Evolutionary conservation across 2,888 invertebrate genomes (phyloP).

Genomic region (Cremastinae sp.): DNA sequence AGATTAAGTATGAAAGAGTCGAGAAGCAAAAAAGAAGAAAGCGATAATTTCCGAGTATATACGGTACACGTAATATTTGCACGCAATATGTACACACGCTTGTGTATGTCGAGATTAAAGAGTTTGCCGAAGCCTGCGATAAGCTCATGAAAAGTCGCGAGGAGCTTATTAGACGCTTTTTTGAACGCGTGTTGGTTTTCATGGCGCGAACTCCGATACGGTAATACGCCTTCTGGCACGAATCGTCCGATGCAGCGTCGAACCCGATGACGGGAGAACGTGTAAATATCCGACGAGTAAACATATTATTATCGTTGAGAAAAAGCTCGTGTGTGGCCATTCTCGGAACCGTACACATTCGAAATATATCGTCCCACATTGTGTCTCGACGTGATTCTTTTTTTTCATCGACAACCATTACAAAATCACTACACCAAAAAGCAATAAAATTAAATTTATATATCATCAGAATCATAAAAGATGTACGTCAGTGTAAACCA

Average conservation of each 20-base stretch:
- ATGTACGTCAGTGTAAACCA: too few species aligned
- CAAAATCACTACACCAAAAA: too few species aligned
- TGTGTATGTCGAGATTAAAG: too few species aligned
- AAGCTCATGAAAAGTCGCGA: constrained; percentile 44
- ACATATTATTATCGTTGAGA: constrained; percentile 26
- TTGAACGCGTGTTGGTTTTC: constrained; percentile 16
- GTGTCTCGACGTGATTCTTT: background rate
- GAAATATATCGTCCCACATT: background rate
- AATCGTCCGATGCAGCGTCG: constrained; percentile 35
- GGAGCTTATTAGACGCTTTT: constrained; percentile 26
- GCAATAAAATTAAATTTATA: too few species aligned
- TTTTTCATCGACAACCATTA: too few species aligned
- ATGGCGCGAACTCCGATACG: constrained; percentile 13
- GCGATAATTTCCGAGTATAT: too few species aligned
- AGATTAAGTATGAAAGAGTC: too few species aligned
- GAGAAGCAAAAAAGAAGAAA: too few species aligned
- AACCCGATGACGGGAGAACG: constrained; percentile 32
- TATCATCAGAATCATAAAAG: too few species aligned
- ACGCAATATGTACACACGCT: too few species aligned
- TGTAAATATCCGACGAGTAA: constrained; percentile 47
- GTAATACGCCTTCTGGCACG: background rate
- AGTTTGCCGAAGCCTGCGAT: constrained; percentile 39
- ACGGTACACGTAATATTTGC: too few species aligned
- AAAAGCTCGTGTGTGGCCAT: constrained; percentile 8
- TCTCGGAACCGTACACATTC: constrained; percentile 13